Conservation (phyloP, 2,888 invertebrate genomes). For the Dicycla oo region DNA sequence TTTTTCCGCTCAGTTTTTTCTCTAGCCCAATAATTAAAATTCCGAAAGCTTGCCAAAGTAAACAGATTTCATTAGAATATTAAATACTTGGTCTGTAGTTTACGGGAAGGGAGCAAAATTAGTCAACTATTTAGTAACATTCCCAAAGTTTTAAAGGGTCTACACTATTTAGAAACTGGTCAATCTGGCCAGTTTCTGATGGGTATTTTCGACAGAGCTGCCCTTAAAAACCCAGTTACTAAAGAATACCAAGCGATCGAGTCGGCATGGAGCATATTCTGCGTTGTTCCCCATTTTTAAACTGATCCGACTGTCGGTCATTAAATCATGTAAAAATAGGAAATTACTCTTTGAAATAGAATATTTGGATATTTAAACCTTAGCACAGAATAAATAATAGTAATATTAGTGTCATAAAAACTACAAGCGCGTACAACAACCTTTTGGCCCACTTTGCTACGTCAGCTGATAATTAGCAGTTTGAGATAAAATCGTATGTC, state of each 20-base stretch:
- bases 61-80: conserved; percentile 26
- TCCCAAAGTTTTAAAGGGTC: neutral
- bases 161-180: conserved; percentile 1
- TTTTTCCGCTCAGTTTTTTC: neutral
- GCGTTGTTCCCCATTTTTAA: conserved; percentile 39
- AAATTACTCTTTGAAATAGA: conserved; percentile 9
- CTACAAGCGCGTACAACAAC: conserved; percentile 51
- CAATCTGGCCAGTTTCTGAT: neutral
- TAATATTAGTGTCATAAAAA: conserved; percentile 27
- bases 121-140: neutral
- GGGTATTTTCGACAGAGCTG: neutral
- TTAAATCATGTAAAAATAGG: conserved; percentile 43
- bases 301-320: conserved; percentile 23
- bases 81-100: conserved; percentile 1
- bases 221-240: conserved; percentile 4
- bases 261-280: neutral
- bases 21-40: conserved; percentile 12
- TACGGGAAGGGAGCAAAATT: neutral
- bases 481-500: conserved; percentile 52
- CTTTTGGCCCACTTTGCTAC: conserved; percentile 54
- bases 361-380: conserved; percentile 14
- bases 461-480: conserved; percentile 56
- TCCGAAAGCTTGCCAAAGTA: conserved; percentile 12
- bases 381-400: too few relatives aligned
- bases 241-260: neutral